Percentiles rank a stretch among this genome's conserved stretches.
These are phyloP conservation scores for Nipponacmea schrenckii DNA, from an alignment of 2,888 invertebrate species.

Conservation along the genomic window DNA sequence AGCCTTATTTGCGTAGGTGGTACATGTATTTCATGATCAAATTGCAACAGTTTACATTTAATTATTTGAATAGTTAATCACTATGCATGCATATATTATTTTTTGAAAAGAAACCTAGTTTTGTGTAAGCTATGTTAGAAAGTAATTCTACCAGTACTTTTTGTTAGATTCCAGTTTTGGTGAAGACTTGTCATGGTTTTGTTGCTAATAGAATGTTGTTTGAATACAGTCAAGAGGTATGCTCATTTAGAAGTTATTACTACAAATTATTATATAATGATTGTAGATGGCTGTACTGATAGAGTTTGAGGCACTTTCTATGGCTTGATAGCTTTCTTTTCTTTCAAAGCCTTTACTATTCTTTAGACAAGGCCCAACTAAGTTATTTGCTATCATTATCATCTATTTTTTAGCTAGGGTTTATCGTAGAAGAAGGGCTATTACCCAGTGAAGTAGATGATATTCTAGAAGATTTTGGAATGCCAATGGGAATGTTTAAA, in stretches of 20 bases:
- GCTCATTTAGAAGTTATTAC: slow-evolving; percentile 9
- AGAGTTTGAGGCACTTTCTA: background rate
- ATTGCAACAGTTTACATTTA: background rate
- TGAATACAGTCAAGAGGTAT: slow-evolving; percentile 47
- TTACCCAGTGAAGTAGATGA: slow-evolving; percentile 49
- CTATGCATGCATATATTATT: background rate
- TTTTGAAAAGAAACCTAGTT: background rate
- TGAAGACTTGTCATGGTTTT: slow-evolving; percentile 59
- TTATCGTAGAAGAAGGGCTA: slow-evolving; percentile 59
- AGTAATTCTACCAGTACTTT: no score
- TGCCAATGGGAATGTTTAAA: slow-evolving; percentile 57
- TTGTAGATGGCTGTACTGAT: background rate
- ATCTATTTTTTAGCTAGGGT: slow-evolving; percentile 42
- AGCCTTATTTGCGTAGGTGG: background rate
- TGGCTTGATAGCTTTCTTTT: background rate
- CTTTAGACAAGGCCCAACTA: background rate
- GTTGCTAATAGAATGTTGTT: slow-evolving; percentile 58
- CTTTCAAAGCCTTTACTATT: background rate
- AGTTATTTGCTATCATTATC: background rate
- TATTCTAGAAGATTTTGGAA: slow-evolving; percentile 57
- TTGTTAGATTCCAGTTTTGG: slow-evolving; percentile 57
- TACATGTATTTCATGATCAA: background rate
- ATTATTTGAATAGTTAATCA: background rate
- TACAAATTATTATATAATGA: background rate
- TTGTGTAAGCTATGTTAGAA: background rate